phyloP scores from a whole-genome alignment of 37 sponge, comb jelly and placozoan species.

The Crambe crambe region DNA sequence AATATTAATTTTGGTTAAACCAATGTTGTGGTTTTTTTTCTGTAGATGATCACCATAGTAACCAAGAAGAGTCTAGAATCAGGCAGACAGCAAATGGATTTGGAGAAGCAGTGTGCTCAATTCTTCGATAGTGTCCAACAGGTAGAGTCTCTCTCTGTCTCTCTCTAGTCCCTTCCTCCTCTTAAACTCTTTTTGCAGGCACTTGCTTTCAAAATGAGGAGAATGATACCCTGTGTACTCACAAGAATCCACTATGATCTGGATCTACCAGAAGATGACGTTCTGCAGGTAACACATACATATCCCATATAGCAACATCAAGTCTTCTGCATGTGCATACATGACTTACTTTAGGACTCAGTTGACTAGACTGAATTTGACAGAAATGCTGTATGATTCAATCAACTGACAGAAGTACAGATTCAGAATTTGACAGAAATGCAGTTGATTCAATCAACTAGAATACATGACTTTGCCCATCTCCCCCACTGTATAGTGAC shows the following conservation, averaged over 20 bases:
- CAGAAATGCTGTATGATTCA: too few relatives aligned
- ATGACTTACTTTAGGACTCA: too few relatives aligned
- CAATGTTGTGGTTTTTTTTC: too few relatives aligned
- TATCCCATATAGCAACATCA: neutral
- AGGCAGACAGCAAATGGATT: neutral
- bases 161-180: neutral
- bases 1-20: too few relatives aligned
- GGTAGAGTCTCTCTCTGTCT: slow-evolving; percentile 10
- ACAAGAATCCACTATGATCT: slow-evolving; percentile 43
- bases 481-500: too few relatives aligned
- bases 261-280: slow-evolving; percentile 75
- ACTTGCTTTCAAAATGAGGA: slow-evolving; percentile 50
- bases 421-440: too few relatives aligned
- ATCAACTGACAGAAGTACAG: too few relatives aligned
- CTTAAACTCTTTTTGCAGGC: slow-evolving; percentile 15
- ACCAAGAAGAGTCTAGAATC: neutral
- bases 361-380: too few relatives aligned
- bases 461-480: too few relatives aligned
- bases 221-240: slow-evolving; percentile 43
- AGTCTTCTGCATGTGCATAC: too few relatives aligned
- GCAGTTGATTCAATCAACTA: too few relatives aligned
- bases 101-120: slow-evolving; percentile 21
- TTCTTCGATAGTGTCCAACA: slow-evolving; percentile 12
- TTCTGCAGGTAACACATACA: slow-evolving; percentile 44
- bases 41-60: slow-evolving; percentile 32